phyloP scores from a whole-genome alignment of 2,888 invertebrate species.

The Malacosoma neustria region DNA sequence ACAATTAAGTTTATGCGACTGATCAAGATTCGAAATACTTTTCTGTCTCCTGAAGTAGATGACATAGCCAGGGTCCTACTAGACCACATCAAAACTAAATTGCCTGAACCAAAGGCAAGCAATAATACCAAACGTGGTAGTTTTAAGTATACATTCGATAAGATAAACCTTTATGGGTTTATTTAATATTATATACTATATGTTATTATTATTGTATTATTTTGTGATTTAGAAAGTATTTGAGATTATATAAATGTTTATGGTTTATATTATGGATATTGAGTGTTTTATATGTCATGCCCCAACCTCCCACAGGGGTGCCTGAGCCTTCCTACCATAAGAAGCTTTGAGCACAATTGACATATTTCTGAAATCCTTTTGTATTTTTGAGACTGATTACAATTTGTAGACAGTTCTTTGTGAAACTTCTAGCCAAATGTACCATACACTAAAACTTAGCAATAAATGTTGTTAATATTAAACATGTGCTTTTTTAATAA shows the following conservation, averaged over 20 bases:
- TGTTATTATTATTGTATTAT: not conserved
- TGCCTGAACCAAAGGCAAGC: too few species aligned
- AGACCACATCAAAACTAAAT: too few species aligned
- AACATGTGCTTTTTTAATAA: too few species aligned
- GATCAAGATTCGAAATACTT: conserved; percentile 15
- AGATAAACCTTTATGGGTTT: too few species aligned
- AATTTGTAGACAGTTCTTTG: conserved; percentile 3
- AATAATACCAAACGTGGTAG: too few species aligned
- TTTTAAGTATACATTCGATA: too few species aligned
- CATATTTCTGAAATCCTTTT: conserved; percentile 3
- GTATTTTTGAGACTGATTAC: conserved; percentile 2
- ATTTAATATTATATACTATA: too few species aligned
- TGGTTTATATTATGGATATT: conserved; percentile 1
- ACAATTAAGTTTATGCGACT: conserved; percentile 14
- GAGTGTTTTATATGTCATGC: too few species aligned
- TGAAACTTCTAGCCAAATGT: conserved; percentile 1
- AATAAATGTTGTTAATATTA: not conserved
- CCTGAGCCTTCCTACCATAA: not conserved
- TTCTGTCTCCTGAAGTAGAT: conserved; percentile 8
- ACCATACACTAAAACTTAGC: not conserved
- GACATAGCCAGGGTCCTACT: conserved; percentile 8
- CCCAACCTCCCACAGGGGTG: too few species aligned
- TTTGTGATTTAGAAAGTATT: not conserved
- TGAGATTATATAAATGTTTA: not conserved
- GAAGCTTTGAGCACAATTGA: not conserved